These are phyloP conservation scores for Vulpes ferrilata DNA, from an alignment of 2,113 vertebrate genomes.

Conservation along the genomic window DNA sequence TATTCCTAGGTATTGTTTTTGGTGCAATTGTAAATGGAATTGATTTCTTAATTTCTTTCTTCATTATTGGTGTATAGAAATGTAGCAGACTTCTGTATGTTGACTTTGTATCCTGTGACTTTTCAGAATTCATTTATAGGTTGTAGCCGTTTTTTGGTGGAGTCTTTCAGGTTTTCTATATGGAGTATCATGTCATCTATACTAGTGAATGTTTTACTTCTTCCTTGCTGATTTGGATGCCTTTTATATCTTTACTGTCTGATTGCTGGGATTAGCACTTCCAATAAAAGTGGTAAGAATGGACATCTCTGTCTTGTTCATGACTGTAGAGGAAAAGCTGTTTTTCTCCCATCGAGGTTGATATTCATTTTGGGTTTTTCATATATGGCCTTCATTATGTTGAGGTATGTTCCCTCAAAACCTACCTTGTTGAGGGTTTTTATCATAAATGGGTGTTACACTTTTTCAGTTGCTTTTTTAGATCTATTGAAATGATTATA, in stretches of 20 bases:
- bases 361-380: neutral
- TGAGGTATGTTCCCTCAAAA: neutral
- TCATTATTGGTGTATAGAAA: neutral
- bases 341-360: neutral
- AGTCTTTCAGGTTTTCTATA: neutral
- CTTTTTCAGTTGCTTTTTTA: neutral
- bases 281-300: neutral
- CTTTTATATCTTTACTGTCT: neutral
- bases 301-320: neutral
- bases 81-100: neutral
- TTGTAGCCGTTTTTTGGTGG: neutral
- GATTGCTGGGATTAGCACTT: neutral
- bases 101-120: neutral
- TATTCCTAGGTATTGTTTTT: neutral
- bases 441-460: neutral
- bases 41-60: neutral
- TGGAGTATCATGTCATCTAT: neutral
- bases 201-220: neutral
- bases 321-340: neutral
- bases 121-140: neutral
- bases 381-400: neutral
- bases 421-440: neutral
- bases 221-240: neutral
- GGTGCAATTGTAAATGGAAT: neutral
- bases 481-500: neutral